A percentile compares a stretch with the other conserved stretches of the same genome.
Evolutionary conservation across 2,888 invertebrate genomes (phyloP).

Genomic region (Chesias legatella): DNA sequence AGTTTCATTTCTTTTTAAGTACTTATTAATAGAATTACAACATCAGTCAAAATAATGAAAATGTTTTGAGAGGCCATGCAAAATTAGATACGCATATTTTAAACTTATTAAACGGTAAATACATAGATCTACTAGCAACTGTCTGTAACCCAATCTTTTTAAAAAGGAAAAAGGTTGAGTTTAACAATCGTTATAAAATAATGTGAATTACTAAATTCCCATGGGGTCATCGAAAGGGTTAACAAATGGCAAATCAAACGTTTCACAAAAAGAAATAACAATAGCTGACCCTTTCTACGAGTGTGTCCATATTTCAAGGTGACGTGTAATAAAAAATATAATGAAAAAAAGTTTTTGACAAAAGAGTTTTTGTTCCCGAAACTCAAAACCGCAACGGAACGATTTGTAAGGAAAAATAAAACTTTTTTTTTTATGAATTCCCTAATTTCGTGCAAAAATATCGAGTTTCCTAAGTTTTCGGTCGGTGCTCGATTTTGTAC

Average conservation of each 20-base stretch:
- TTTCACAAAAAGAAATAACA: constrained; percentile 45
- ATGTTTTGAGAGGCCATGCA: too few species aligned
- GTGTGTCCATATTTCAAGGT: constrained; percentile 60
- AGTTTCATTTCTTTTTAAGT: too few species aligned
- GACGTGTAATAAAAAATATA: constrained; percentile 53
- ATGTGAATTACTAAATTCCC: constrained; percentile 18
- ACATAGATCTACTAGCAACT: too few species aligned
- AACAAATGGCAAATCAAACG: constrained; percentile 46
- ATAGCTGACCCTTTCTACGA: constrained; percentile 68
- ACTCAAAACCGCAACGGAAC: constrained; percentile 62
- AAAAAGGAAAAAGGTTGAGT: constrained; percentile 32
- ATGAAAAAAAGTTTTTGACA: constrained; percentile 27
- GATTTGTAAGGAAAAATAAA: constrained; percentile 67
- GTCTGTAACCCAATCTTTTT: constrained; percentile 11
- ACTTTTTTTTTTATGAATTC: constrained; percentile 64
- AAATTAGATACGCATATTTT: too few species aligned
- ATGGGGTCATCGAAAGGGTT: constrained; percentile 53
- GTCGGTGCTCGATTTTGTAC: constrained; percentile 55
- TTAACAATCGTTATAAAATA: constrained; percentile 20
- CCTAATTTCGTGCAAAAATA: constrained; percentile 72
- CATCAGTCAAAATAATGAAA: too few species aligned
- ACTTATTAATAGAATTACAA: too few species aligned
- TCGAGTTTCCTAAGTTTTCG: constrained; percentile 64
- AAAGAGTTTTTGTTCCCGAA: constrained; percentile 48
- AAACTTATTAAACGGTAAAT: too few species aligned